Base-by-base conservation (phyloP, 2,113 vertebrate genomes). In the Harpagus bidentatus region DNA sequence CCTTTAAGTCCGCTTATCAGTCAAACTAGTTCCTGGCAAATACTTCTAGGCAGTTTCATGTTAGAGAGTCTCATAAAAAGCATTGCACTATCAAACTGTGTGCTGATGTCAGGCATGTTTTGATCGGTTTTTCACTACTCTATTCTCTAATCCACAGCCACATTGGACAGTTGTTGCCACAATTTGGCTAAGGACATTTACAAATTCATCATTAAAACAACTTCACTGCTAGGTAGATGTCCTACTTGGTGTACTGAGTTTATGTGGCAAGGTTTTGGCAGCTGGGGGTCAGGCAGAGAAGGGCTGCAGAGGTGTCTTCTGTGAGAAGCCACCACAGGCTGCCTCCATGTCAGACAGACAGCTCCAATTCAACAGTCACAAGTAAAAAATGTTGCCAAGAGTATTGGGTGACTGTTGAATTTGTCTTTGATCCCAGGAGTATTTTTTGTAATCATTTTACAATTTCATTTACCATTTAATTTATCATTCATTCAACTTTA, bases 361-460 rank as follows among this genome's bases (percentile, higher is more conserved):
- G 13, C 20, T 66, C 31, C 26, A 47, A 18, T 48, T 52, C 63
- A 34, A n/a, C n/a, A n/a, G n/a, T n/a, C n/a, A n/a, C n/a, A n/a
- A n/a, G n/a, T n/a, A n/a, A n/a, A n/a, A n/a, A n/a, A n/a, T n/a
- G n/a, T n/a, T n/a, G n/a, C n/a, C n/a, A n/a, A n/a, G n/a, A n/a
- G n/a, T n/a, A n/a, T n/a, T n/a, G n/a, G n/a, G 13, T 9, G 12
- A 55, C 16, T 67, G 15, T 3, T 45, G 23, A 82, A 82, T 88
- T 84, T 58, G 16, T 25, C 50, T 78, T 84, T 48, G 25, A 66
- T 29, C 8, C 62, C 61, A 5, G 6, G 14, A 66, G 7, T 19
- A 45, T 8, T 26, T 69, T 59, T 10, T 21, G 0, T 10, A 65
- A 69, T 7, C 0, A 21, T 70, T 47, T 76, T 62, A 78, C 12